Conservation (phyloP, 2,888 invertebrate genomes). For the Luperina testacea region DNA sequence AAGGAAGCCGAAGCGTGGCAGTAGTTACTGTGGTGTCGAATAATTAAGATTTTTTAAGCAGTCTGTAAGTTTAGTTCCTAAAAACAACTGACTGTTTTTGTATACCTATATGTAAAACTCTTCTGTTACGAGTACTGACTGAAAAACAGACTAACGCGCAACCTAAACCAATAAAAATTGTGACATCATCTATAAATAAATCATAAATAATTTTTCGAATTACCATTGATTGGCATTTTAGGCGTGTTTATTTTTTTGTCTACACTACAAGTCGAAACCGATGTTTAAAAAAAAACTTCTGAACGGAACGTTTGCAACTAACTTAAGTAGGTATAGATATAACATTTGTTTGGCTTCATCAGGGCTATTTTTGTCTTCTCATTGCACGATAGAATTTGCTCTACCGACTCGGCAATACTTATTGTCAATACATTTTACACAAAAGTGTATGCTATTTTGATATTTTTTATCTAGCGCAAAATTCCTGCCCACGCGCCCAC, state of each 20-base stretch:
- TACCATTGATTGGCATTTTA: neutral
- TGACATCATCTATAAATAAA: no score
- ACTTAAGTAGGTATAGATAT: neutral
- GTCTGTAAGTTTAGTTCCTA: neutral
- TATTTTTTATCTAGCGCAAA: neutral
- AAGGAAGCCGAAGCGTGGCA: conserved; percentile 29
- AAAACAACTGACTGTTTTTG: neutral
- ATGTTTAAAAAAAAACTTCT: neutral
- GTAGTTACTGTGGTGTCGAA: conserved; percentile 20
- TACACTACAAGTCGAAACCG: neutral
- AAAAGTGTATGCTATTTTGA: neutral
- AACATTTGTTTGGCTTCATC: neutral
- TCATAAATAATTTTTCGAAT: neutral
- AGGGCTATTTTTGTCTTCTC: neutral
- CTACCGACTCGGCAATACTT: neutral
- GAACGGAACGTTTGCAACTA: neutral
- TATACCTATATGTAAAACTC: neutral
- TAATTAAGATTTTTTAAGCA: conserved; percentile 41
- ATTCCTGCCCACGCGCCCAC: neutral
- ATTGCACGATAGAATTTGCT: neutral
- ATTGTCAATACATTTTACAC: neutral
- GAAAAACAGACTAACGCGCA: neutral
- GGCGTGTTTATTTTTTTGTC: neutral
- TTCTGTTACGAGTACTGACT: neutral
- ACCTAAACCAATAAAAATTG: neutral